phyloP scores from a whole-genome alignment of 2,888 invertebrate genomes.

The Ditula angustiorana region DNA sequence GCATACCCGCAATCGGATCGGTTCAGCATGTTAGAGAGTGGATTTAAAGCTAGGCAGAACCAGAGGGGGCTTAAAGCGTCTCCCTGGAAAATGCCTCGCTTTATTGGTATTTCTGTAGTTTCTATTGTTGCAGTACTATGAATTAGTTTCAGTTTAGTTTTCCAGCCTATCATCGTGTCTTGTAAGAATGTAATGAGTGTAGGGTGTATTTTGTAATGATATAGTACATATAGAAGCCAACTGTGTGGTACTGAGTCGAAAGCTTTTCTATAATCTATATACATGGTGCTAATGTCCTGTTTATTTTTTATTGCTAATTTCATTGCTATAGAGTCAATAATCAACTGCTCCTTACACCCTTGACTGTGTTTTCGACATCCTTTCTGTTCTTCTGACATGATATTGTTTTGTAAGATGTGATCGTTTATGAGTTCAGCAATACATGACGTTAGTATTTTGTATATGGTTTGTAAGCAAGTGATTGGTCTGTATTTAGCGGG shows the following conservation, averaged over 20 bases:
- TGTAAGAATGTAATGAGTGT: constrained; percentile 31
- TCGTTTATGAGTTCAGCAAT: constrained; percentile 42
- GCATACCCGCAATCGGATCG: constrained; percentile 6
- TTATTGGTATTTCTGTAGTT: constrained; percentile 38
- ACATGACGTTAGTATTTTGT: constrained; percentile 46
- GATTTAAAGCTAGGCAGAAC: constrained; percentile 42
- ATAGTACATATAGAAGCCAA: constrained; percentile 43
- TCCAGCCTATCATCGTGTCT: constrained; percentile 32
- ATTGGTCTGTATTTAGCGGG: constrained; percentile 49
- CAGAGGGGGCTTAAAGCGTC: constrained; percentile 41
- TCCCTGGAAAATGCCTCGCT: constrained; percentile 44
- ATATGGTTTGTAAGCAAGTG: constrained; percentile 49
- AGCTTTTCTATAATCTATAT: constrained; percentile 47
- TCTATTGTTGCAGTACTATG: constrained; percentile 14
- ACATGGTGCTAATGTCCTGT: constrained; percentile 40
- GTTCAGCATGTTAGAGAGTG: constrained; percentile 34
- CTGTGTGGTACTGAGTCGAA: constrained; percentile 46
- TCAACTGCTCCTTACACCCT: constrained; percentile 45
- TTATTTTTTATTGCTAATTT: constrained; percentile 35
- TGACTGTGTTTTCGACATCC: constrained; percentile 42
- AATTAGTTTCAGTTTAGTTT: constrained; percentile 24
- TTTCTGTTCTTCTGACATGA: constrained; percentile 46
- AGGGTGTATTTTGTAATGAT: constrained; percentile 44
- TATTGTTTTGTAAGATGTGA: constrained; percentile 41
- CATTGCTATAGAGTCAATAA: constrained; percentile 40